Evolutionary conservation across 2,888 invertebrate genomes (phyloP).

Genomic region (Pristionchus fissidentatus): DNA sequence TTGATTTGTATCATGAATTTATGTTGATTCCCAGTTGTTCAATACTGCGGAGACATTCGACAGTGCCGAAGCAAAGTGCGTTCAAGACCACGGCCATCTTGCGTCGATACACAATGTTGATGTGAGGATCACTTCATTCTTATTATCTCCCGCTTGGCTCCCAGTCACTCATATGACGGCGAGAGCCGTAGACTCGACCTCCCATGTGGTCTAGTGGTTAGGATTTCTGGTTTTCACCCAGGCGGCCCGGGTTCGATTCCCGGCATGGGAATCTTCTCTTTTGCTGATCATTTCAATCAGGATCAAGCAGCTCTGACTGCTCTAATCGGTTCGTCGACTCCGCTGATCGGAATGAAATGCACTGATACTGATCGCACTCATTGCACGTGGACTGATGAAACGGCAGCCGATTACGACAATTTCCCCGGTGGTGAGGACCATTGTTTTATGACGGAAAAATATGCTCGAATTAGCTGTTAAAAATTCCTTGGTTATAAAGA

Average conservation of each 20-base stretch:
- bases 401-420: neutral
- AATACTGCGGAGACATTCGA: neutral
- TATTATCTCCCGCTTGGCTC: too few relatives aligned
- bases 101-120: constrained; percentile 17
- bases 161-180: too few relatives aligned
- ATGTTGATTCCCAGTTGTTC: too few relatives aligned
- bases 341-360: constrained; percentile 6
- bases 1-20: too few relatives aligned
- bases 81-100: neutral
- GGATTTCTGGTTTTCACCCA: too few relatives aligned
- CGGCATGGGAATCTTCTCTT: too few relatives aligned
- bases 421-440: neutral
- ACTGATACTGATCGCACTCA: neutral
- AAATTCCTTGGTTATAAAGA: neutral
- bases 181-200: too few relatives aligned
- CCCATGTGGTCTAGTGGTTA: too few relatives aligned
- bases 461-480: neutral
- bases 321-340: neutral
- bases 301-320: neutral
- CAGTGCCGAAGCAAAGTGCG: constrained; percentile 1
- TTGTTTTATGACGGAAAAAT: too few relatives aligned
- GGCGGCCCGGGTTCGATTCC: too few relatives aligned
- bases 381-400: constrained; percentile 37
- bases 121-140: too few relatives aligned
- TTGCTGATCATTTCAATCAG: too few relatives aligned